Base-by-base conservation (phyloP, 1,140 invertebrate genomes). In the Ridgeia piscesae region DNA sequence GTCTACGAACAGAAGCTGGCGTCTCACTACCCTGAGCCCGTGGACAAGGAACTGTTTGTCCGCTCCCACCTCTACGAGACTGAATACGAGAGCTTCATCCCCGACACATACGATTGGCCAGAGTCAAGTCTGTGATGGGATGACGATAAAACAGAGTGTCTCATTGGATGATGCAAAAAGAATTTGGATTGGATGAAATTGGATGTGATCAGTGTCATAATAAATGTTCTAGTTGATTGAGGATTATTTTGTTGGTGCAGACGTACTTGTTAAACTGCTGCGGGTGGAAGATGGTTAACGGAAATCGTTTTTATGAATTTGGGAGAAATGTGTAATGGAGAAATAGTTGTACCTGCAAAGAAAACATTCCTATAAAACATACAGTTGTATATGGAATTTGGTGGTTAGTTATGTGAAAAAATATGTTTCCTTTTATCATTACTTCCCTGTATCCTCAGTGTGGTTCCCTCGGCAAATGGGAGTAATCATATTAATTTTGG, bases 1-100 rank as follows among this genome's bases (percentile, higher is more conserved):
- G 98, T 98, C n/a, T 99, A 99, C 94, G 96, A 97, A 95, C 97
- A 14, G 11, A 89, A 89, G 31, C 9, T 92, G 33, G 97, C 97
- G 14, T 95, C 95, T 0, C 92, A 94, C 33, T 96, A 96, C 94
- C 97, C 97, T 0, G 94, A 97, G 94, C 97, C 97, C 0, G 94
- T 94, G n/a, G 96, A 97, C 94, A 96, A 96, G 93, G 95, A 96
- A 92, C 92, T 92, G 48, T 96, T 96, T 94, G 96, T 97, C 48
- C 94, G 96, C 17, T 94, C 94, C 9, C 94, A 96, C 42, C 94
- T 97, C 35, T 97, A 97, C 93, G 95, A 95, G 92, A 96, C 96
- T 31, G 95, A 96, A 34, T 97, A 97, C 93, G 96, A 96, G 92
- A 95, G 95, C 31, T 95, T 96, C 91, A 94, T 96, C 89, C 96